Evolutionary conservation across 2,888 invertebrate genomes (phyloP), one percentile per base, ranked within the genome.

Genomic region (Acleris literana): DNA sequence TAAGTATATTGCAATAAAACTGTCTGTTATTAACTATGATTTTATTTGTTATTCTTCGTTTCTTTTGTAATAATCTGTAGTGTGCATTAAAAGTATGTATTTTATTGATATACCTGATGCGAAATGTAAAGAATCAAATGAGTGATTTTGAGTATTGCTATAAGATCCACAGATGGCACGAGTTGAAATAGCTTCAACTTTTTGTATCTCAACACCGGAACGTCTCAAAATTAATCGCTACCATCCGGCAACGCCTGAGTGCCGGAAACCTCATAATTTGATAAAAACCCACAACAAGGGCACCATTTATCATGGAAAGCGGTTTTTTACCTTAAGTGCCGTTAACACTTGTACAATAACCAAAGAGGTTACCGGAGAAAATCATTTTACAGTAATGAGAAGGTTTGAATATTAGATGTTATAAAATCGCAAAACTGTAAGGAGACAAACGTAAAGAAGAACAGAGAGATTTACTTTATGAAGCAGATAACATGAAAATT

Each of bases 201-300:
- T 25, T 46, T 46, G 25, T 25, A 43, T n/a, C 46, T 25, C 3
- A 22, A 22, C 78, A 53, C 62, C 66, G 73, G 69, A 72, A 71
- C 78, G 71, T 73, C 78, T 79, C 70, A 73, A 81, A 78, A 84
- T 84, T 83, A 84, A 88, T 86, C 85, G 80, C 73, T 81, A 73
- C 77, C 86, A 88, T 89, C 91, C 90, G 88, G 84, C 73, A 71
- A 71, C 71, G 76, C 80, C 84, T 71, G 75, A 86, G 79, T 71
- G 76, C 86, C 87, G 90, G 89, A 90, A 85, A 84, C 82, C 74
- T 76, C 75, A 75, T 75, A 75, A 77, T 79, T 81, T 80, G 77
- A 80, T 80, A 81, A 84, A 85, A 85, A 71, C 64, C 56, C 64
- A 63, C 63, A 70, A 72, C 70, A 70, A 67, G 66, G 67, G 56